Conservation (phyloP, 1,140 invertebrate species). For the Adoxophyes honmai region DNA sequence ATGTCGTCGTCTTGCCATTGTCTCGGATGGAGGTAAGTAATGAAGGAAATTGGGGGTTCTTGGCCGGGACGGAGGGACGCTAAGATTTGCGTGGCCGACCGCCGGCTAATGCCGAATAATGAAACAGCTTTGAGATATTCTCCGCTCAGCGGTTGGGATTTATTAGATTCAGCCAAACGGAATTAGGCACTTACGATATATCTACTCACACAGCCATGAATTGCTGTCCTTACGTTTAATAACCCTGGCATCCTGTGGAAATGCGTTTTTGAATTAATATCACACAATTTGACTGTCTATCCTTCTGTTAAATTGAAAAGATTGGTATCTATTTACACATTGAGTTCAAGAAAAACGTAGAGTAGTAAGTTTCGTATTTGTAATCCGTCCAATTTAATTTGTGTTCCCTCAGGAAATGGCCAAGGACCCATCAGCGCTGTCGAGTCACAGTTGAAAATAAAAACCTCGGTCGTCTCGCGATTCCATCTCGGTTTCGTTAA, state of each 20-base stretch:
- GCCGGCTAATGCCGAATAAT: conserved; percentile 67
- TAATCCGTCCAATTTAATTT: no score
- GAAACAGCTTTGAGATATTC: conserved; percentile 67
- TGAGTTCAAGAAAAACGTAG: no score
- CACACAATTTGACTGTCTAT: no score
- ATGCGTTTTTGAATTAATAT: no score
- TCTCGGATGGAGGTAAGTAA: conserved; percentile 74
- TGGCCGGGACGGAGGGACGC: conserved; percentile 48
- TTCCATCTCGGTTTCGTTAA: conserved; percentile 5
- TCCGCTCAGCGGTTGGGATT: conserved; percentile 51
- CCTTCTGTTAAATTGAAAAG: no score
- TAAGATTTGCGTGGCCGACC: conserved; percentile 69
- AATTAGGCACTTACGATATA: conserved; percentile 44
- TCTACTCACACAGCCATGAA: conserved; percentile 4
- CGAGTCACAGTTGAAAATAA: conserved; percentile 1
- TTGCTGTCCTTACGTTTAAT: no score
- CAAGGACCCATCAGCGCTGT: neutral
- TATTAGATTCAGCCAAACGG: conserved; percentile 63
- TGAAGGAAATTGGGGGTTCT: conserved; percentile 74
- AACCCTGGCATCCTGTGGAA: no score
- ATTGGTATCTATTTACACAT: no score
- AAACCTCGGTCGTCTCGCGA: neutral
- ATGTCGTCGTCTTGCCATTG: conserved; percentile 72
- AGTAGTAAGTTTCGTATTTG: no score
- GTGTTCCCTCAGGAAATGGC: no score